phyloP scores from a whole-genome alignment of 2,888 invertebrate species.

The Diarsia dahlii region DNA sequence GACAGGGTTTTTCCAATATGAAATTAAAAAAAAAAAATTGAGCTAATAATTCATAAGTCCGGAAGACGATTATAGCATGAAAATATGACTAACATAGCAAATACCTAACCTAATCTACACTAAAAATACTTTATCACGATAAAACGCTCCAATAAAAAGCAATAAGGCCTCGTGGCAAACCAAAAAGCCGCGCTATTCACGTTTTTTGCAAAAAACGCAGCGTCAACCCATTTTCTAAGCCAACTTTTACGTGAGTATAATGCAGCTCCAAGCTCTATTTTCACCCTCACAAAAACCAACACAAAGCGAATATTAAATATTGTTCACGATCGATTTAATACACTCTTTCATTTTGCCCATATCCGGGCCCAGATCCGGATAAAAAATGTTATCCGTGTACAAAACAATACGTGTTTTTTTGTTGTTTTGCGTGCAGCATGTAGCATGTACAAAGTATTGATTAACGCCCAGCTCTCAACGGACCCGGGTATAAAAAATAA shows the following conservation, averaged over 20 bases:
- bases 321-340: conserved; percentile 71
- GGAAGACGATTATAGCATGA: neutral
- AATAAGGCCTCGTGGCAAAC: conserved; percentile 40
- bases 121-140: conserved; percentile 20
- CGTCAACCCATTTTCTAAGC: conserved; percentile 46
- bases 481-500: conserved; percentile 80
- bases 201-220: conserved; percentile 43
- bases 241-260: conserved; percentile 44
- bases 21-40: neutral
- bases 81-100: neutral
- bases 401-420: conserved; percentile 70
- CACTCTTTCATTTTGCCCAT: conserved; percentile 67
- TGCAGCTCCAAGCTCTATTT: conserved; percentile 33
- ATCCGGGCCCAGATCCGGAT: conserved; percentile 70
- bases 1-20: neutral
- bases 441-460: conserved; percentile 80
- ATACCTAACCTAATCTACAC: neutral
- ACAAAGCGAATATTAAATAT: conserved; percentile 69
- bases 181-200: conserved; percentile 30
- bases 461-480: conserved; percentile 80
- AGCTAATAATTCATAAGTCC: neutral
- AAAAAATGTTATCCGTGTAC: conserved; percentile 74
- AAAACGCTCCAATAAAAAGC: conserved; percentile 48
- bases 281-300: conserved; percentile 49
- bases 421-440: conserved; percentile 72